Evolutionary conservation across 2,888 invertebrate genomes (phyloP).

Genomic region (Epinotia brunnichana): DNA sequence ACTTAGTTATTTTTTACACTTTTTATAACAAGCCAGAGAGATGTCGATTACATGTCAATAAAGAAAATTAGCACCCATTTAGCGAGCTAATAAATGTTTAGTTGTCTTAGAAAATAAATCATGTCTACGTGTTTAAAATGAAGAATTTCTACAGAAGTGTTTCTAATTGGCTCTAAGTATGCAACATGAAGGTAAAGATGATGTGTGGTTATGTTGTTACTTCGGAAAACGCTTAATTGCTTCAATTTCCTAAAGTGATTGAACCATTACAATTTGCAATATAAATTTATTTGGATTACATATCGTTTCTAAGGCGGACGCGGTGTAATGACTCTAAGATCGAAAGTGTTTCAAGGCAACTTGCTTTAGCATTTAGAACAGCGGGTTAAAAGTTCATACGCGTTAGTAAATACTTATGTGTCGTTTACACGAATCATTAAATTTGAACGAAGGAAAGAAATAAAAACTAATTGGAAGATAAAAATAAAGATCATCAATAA

Average conservation of each 20-base stretch:
- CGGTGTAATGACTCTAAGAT: constrained; percentile 54
- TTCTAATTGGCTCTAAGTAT: background rate
- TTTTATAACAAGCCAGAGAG: constrained; percentile 45
- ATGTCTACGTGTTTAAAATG: background rate
- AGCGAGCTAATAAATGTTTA: constrained; percentile 27
- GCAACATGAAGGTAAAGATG: background rate
- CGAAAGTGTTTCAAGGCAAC: constrained; percentile 76
- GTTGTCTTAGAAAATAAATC: constrained; percentile 36
- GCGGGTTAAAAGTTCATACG: constrained; percentile 64
- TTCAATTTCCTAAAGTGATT: constrained; percentile 13
- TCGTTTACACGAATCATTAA: background rate
- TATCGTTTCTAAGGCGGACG: constrained; percentile 50
- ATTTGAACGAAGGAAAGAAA: background rate
- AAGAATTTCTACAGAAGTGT: background rate
- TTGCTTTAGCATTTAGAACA: constrained; percentile 51
- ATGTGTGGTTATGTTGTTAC: constrained; percentile 7
- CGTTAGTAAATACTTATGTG: constrained; percentile 40
- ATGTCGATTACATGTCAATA: constrained; percentile 43
- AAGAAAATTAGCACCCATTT: constrained; percentile 40
- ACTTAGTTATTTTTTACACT: constrained; percentile 42
- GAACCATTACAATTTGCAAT: constrained; percentile 9
- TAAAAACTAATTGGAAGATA: constrained; percentile 7
- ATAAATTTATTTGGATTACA: constrained; percentile 37
- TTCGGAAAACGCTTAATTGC: constrained; percentile 13
- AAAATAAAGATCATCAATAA: constrained; percentile 14